Evolutionary conservation across 2,113 vertebrate genomes (phyloP), one percentile per base, ranked within the genome.

Genomic region (Pungitius pungitius): DNA sequence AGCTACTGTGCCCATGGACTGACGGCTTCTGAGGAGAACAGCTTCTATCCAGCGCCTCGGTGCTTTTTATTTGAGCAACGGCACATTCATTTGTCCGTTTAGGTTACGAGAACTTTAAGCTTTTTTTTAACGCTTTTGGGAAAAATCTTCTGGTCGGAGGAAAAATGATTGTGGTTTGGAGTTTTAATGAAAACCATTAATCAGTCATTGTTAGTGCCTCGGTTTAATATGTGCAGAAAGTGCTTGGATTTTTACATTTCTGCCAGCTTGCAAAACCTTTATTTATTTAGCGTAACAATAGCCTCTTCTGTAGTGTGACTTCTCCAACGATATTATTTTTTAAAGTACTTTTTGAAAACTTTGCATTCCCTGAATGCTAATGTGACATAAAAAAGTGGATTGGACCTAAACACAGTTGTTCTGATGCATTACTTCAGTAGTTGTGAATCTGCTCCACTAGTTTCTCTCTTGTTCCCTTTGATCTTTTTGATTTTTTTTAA

Each of bases 151-250:
- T 56, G 62, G 78, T 84, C 70, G 26, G 15, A 69, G 73, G 78
- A 45, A 54, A 57, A 74, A 81, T 57, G 4, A 77, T 67, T 74
- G 26, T 55, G 39, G 47, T 71, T 47, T 76, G 22, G 69, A 43
- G 35, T 66, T 84, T 86, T 85, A 90, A 89, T 90, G 83, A 89
- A 86, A 87, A 75, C 56, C 84, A 89, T 91, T 79, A 80, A 88
- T 87, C 90, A 90, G 84, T 86, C 61, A 80, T 68, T 84, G 77
- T 76, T 79, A 67, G 75, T 81, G 65, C 75, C 55, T 63, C 56
- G 61, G 0, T 78, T 70, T 45, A 68, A 78, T 86, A 64, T 68
- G 27, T 64, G 71, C 22, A 22, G n/a, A 68, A 35, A 76, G 27
- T 17, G 55, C 64, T 27, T 55, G n/a, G 35, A 69, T 33, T 45